Evolutionary conservation across 1,140 invertebrate genomes (phyloP).

Genomic region (Gonioctena quinquepunctata): DNA sequence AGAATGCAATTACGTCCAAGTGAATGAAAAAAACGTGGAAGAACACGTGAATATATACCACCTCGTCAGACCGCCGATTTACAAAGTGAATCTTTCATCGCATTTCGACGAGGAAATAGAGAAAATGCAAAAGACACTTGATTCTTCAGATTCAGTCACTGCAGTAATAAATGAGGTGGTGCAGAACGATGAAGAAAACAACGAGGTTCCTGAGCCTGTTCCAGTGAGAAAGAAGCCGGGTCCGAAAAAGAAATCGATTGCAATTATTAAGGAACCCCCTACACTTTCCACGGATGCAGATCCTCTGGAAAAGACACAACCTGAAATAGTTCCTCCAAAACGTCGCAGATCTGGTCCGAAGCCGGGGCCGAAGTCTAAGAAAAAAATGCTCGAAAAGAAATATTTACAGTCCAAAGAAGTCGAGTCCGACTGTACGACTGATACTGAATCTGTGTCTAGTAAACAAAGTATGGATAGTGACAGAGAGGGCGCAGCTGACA

Average conservation of each 20-base stretch:
- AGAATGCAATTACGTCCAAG: constrained; percentile 70
- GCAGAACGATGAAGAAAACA: too few species aligned
- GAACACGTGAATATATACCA: constrained; percentile 60
- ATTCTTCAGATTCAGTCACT: not conserved
- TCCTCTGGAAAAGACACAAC: not conserved
- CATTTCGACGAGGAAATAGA: constrained; percentile 19
- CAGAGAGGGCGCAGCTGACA: not conserved
- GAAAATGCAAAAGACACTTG: not conserved
- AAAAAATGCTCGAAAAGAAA: not conserved
- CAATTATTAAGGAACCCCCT: not conserved
- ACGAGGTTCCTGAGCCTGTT: too few species aligned
- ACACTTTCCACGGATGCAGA: too few species aligned
- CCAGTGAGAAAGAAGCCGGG: not conserved
- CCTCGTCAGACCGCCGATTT: constrained; percentile 23
- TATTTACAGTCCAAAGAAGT: not conserved
- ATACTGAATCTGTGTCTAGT: not conserved
- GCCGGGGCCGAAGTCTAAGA: constrained; percentile 24
- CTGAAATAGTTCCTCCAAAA: not conserved
- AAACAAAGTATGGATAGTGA: not conserved
- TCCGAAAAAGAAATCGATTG: not conserved
- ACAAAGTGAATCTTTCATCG: constrained; percentile 34
- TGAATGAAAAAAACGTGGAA: constrained; percentile 63
- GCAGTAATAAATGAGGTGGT: too few species aligned
- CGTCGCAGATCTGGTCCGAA: constrained; percentile 19
- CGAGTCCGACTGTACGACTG: not conserved